phyloP scores from a whole-genome alignment of 2,797 vertebrate genomes.

The Rhabdophis nuchalis region DNA sequence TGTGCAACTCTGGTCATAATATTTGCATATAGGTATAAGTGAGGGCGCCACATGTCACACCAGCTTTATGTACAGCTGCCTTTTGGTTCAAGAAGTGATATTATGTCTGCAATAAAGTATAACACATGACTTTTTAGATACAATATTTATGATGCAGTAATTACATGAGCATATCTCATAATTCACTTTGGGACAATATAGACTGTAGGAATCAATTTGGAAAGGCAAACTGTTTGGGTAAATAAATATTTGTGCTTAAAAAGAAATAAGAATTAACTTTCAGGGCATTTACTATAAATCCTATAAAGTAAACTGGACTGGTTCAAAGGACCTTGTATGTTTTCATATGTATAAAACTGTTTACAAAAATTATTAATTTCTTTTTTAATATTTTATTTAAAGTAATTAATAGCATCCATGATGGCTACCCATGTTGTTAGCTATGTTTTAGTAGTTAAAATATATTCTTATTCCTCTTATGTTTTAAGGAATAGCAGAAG shows the following conservation, averaged over 20 bases:
- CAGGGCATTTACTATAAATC: background rate
- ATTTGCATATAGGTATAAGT: background rate
- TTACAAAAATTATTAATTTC: background rate
- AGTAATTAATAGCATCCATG: background rate
- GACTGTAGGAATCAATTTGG: background rate
- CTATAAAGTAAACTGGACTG: background rate
- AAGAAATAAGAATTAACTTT: background rate
- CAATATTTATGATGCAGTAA: background rate
- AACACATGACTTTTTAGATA: background rate
- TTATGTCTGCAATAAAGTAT: background rate
- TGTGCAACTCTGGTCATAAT: background rate
- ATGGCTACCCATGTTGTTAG: background rate
- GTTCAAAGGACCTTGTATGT: background rate
- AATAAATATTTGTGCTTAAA: background rate
- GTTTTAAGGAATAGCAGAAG: background rate
- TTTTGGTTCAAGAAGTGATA: background rate
- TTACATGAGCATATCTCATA: background rate
- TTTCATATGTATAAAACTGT: background rate
- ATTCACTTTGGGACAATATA: background rate
- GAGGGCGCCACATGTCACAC: background rate
- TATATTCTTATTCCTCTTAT: background rate
- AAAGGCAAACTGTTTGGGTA: background rate
- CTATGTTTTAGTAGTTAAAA: background rate
- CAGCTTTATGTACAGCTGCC: background rate
- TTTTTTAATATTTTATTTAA: background rate